Percentiles rank a stretch among this genome's conserved stretches.
phyloP scores from a whole-genome alignment of 2,797 vertebrate species.

The Spea hammondii region DNA sequence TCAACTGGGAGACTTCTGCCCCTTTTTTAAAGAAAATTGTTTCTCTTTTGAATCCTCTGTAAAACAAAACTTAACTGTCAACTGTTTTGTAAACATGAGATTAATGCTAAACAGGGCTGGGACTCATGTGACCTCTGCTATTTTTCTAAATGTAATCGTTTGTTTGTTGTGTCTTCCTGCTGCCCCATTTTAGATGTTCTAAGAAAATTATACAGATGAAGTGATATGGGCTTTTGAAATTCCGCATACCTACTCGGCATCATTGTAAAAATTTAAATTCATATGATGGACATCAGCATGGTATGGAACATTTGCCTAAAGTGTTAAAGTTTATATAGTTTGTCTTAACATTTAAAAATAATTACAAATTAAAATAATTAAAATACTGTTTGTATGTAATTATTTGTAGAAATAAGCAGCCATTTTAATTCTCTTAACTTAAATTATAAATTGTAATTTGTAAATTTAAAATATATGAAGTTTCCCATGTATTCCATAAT shows the following conservation, averaged over 20 bases:
- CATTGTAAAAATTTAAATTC: background rate
- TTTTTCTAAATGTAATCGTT: slow-evolving; percentile 62
- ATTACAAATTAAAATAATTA: too few relatives aligned
- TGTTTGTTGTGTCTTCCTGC: slow-evolving; percentile 63
- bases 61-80: slow-evolving; percentile 57
- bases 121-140: slow-evolving; percentile 54
- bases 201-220: slow-evolving; percentile 25
- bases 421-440: too few relatives aligned
- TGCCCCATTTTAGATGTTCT: slow-evolving; percentile 27
- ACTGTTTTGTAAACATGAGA: slow-evolving; percentile 60
- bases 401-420: too few relatives aligned
- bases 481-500: too few relatives aligned
- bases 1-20: background rate
- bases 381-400: too few relatives aligned
- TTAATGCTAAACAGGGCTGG: slow-evolving; percentile 64
- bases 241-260: background rate
- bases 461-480: too few relatives aligned
- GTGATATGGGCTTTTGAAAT: slow-evolving; percentile 7
- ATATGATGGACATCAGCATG: background rate
- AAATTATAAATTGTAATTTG: too few relatives aligned
- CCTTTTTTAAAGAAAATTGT: slow-evolving; percentile 8
- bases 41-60: slow-evolving; percentile 18
- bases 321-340: too few relatives aligned
- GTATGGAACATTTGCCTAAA: too few relatives aligned
- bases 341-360: too few relatives aligned